Conservation (phyloP, 2,113 vertebrate species). For the Orthonyx spaldingii region DNA sequence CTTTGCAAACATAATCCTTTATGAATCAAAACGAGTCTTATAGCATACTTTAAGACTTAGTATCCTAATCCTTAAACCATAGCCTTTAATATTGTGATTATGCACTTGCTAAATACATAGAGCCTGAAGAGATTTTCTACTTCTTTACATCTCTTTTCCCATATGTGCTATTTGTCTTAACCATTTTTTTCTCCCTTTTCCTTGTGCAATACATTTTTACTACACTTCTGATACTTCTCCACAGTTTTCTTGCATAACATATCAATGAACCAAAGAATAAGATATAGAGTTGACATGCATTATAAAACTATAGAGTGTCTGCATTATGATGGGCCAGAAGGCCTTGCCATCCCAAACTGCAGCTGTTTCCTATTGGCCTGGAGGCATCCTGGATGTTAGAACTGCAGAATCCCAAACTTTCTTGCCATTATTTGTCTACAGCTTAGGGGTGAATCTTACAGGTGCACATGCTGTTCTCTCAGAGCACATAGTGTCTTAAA, state of each 20-base stretch:
- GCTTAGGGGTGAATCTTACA: background rate
- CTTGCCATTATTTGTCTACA: background rate
- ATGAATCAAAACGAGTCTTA: background rate
- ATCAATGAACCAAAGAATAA: background rate
- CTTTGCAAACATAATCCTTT: background rate
- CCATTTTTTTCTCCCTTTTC: background rate
- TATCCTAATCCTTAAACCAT: constrained; percentile 21
- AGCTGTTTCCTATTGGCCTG: background rate
- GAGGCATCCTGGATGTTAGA: background rate
- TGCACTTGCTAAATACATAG: background rate
- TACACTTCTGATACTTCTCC: background rate
- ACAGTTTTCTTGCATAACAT: background rate
- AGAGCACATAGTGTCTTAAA: background rate
- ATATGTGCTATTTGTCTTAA: background rate
- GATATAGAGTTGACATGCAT: background rate
- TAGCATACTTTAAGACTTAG: background rate
- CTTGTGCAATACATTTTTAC: background rate
- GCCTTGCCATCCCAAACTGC: background rate
- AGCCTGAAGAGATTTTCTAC: background rate
- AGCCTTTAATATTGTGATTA: constrained; percentile 9
- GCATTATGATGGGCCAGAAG: background rate
- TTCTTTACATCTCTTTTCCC: background rate
- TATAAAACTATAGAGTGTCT: background rate
- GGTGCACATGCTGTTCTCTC: background rate
- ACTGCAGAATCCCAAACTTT: background rate